Conservation (phyloP, 2,888 invertebrate species). For the Sarcophaga variegata region DNA sequence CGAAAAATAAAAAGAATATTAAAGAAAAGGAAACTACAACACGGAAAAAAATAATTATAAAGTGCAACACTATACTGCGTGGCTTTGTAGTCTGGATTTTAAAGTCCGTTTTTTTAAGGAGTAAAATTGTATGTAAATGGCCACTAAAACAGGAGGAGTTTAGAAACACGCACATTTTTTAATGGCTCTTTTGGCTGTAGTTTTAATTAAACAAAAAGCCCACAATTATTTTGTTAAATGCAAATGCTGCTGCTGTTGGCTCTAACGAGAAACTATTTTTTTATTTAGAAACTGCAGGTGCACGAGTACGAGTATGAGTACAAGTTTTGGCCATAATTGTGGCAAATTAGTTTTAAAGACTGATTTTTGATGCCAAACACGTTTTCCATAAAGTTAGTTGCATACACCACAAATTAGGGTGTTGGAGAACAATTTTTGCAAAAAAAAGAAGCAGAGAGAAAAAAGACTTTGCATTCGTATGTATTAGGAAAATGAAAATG, state of each 20-base stretch:
- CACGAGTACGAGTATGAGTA: no score
- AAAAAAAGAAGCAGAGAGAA: no score
- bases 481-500: neutral
- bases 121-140: neutral
- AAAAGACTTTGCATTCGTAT: neutral
- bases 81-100: no score
- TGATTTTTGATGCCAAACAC: neutral
- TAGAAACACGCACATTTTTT: neutral
- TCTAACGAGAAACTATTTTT: neutral
- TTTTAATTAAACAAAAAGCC: constrained; percentile 13
- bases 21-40: neutral
- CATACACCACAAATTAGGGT: neutral
- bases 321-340: neutral
- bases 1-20: neutral
- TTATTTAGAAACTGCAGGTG: no score
- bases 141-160: neutral
- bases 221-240: neutral
- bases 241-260: no score
- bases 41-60: neutral
- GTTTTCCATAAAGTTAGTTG: neutral
- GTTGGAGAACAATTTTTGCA: neutral
- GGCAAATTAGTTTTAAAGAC: neutral
- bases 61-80: neutral
- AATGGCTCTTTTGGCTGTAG: neutral
- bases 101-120: neutral